These are phyloP conservation scores for Neotragus moschatus DNA, from an alignment of 2,113 vertebrate genomes.

Conservation along the genomic window DNA sequence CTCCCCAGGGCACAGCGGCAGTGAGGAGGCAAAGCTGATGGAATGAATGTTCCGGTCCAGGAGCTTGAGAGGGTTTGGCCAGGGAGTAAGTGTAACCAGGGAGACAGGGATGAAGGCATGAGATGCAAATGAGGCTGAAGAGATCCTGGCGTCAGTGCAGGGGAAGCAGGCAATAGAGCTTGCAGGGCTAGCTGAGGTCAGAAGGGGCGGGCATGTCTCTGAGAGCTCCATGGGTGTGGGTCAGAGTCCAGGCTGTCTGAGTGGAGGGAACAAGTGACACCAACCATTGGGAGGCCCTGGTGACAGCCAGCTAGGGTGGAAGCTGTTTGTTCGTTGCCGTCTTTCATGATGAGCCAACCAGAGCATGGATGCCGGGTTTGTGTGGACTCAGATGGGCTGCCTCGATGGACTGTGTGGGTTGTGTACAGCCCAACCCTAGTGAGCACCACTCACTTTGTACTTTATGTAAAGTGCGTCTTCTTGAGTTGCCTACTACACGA, in stretches of 20 bases:
- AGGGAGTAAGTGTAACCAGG: neutral
- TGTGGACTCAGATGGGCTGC: neutral
- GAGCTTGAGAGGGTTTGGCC: neutral
- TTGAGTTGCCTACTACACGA: too few relatives aligned
- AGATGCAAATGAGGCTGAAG: neutral
- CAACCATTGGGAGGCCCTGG: neutral
- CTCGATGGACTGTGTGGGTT: neutral
- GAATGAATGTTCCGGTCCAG: neutral
- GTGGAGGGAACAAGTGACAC: neutral
- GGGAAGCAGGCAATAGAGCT: neutral
- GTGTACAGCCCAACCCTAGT: neutral
- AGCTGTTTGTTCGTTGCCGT: neutral
- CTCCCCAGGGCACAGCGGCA: neutral
- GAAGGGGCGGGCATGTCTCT: neutral
- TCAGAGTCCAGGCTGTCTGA: neutral
- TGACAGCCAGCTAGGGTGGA: neutral
- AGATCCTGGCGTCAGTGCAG: neutral
- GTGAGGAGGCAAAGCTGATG: neutral
- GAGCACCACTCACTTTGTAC: neutral
- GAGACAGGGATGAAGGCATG: neutral
- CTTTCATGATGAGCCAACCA: neutral
- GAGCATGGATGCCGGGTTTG: accelerated
- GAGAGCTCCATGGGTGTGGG: neutral
- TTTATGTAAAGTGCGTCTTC: neutral
- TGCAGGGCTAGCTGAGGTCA: neutral